Conservation (phyloP, 2,888 invertebrate species). For the Cosmorhoe ocellata region DNA sequence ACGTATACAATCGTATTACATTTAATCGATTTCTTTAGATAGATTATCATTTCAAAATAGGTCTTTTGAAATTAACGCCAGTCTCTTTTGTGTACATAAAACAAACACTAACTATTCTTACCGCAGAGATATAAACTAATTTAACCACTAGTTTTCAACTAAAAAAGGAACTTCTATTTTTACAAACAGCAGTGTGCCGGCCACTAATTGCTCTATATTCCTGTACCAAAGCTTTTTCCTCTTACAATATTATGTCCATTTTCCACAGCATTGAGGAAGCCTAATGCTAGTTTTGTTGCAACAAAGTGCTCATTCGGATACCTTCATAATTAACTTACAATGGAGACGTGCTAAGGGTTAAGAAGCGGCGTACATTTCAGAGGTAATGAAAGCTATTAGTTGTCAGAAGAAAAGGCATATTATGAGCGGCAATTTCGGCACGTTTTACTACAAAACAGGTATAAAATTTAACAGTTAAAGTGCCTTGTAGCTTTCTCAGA, state of each 20-base stretch:
- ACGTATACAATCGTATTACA: too few species aligned
- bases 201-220: slow-evolving; percentile 16
- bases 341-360: background rate
- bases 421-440: too few species aligned
- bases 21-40: too few species aligned
- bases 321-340: slow-evolving; percentile 27
- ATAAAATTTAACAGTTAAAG: too few species aligned
- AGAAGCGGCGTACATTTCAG: background rate
- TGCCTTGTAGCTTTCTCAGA: too few species aligned
- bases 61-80: too few species aligned
- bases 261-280: slow-evolving; percentile 7
- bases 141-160: background rate
- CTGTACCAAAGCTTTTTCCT: slow-evolving; percentile 3
- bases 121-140: background rate
- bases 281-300: slow-evolving; percentile 15
- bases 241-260: slow-evolving; percentile 11
- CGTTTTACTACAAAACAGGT: too few species aligned
- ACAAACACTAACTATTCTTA: background rate
- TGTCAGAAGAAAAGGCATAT: background rate
- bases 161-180: slow-evolving; percentile 11
- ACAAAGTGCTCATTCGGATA: slow-evolving; percentile 29
- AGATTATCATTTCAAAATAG: too few species aligned
- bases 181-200: background rate
- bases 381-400: background rate
- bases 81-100: too few species aligned